phyloP scores from a whole-genome alignment of 1,140 invertebrate species.

The Trichonephila clavata region DNA sequence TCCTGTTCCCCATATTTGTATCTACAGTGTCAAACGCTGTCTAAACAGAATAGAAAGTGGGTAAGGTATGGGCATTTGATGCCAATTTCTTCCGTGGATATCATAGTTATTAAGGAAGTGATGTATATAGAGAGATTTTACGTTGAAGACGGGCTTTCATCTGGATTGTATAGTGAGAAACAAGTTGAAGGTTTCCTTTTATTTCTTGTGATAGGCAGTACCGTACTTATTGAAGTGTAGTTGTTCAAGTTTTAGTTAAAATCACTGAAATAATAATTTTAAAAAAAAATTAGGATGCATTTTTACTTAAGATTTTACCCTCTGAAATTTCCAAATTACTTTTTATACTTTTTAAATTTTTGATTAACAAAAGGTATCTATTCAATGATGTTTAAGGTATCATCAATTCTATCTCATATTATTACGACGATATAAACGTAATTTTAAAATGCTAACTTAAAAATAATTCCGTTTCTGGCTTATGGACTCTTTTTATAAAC shows the following conservation, averaged over 20 bases:
- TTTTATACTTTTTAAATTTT: no score
- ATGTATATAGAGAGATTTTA: slow-evolving; percentile 53
- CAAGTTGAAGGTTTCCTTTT: slow-evolving; percentile 57
- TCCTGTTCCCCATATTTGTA: slow-evolving; percentile 59
- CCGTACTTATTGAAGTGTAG: no score
- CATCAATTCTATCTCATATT: no score
- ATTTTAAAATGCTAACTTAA: background rate
- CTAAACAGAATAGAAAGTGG: slow-evolving; percentile 71
- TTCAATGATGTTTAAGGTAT: no score
- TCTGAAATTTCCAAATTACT: no score
- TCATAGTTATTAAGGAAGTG: slow-evolving; percentile 33
- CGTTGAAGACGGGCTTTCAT: slow-evolving; percentile 69
- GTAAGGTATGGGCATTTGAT: slow-evolving; percentile 66
- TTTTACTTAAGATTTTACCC: no score
- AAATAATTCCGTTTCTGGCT: background rate
- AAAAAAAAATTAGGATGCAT: no score
- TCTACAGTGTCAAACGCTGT: slow-evolving; percentile 75
- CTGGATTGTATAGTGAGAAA: background rate
- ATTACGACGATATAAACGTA: no score
- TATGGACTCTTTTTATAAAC: no score
- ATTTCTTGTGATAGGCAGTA: background rate
- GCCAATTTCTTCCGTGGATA: slow-evolving; percentile 70
- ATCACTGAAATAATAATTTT: no score
- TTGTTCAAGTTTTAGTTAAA: no score
- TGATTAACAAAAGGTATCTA: no score